Base-by-base conservation (phyloP, 2,888 invertebrate species). In the Netelia virgata region DNA sequence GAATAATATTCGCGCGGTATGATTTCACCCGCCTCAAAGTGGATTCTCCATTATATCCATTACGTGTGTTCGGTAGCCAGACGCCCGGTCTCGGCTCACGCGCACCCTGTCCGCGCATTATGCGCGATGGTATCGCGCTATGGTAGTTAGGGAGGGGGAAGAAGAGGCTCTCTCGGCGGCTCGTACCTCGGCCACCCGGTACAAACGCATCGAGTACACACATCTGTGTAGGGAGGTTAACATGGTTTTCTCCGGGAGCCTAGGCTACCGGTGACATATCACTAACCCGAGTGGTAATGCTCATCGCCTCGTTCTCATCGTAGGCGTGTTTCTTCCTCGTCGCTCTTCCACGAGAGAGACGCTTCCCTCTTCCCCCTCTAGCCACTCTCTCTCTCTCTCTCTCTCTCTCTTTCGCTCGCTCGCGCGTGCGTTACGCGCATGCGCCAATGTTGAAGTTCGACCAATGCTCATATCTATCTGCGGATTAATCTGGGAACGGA, bases 31-130 rank as follows among this genome's bases (percentile, higher is more conserved):
- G 36, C 11, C 43, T 59, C 18, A 66, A 47, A 70, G 55, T 82
- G 41, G 72, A 76, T 82, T 72, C 66, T 72, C 76, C 76, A 82
- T 82, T 76, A 82, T 69, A 70, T 64, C 66, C 53, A 77, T 82
- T 82, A 82, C 66, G 70, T 64, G 70, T 64, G 70, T 82, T 76
- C 82, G 72, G 82, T 72, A 82, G 76, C 72, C 57, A 16, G 57
- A 41, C 72, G 70, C 18, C 50, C 28, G 63, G 28, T 36, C 14
- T 18, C 57, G 82, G 18, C 43, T 70, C 11, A 14, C 41, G 57
- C 20, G 43, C 53, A 20, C 57, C 75, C 72, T 82, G 59, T 76
- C 82, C 76, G 36, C 82, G 28, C 80, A 68, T 69, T 74, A 68
- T 23, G 53, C 64, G 79, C 64, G 79, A 82, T 82, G 72, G 47